These are phyloP conservation scores for Beris chalybata DNA, from an alignment of 2,888 invertebrate genomes.

Conservation along the genomic window DNA sequence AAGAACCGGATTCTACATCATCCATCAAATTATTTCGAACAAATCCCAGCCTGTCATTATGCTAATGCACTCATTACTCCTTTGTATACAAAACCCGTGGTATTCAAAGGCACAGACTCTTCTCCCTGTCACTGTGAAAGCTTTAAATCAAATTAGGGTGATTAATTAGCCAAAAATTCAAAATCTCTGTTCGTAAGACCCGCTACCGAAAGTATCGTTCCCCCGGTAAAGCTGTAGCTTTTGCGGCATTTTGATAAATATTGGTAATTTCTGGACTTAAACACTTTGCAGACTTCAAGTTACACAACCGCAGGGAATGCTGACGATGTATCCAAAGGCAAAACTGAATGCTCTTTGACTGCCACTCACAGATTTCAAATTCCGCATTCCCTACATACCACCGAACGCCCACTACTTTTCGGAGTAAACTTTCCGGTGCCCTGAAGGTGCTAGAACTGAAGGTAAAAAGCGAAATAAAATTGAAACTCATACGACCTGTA, in stretches of 20 bases:
- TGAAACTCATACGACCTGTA: too few species aligned
- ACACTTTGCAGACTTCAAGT: not conserved
- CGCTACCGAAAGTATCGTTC: too few species aligned
- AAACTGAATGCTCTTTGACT: not conserved
- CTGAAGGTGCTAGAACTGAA: not conserved
- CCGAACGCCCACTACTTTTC: not conserved
- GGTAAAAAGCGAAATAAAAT: too few species aligned
- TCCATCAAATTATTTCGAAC: too few species aligned
- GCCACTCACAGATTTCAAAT: not conserved
- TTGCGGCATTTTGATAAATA: too few species aligned
- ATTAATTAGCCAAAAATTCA: slow-evolving; percentile 11
- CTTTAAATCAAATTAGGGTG: slow-evolving; percentile 14
- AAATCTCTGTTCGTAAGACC: not conserved
- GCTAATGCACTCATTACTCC: too few species aligned
- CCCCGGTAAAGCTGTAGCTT: too few species aligned
- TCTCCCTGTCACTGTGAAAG: not conserved
- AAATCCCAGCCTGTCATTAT: too few species aligned
- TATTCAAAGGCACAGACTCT: not conserved
- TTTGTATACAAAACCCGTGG: too few species aligned
- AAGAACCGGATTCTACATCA: too few species aligned
- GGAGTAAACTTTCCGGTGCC: not conserved
- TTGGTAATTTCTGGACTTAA: too few species aligned
- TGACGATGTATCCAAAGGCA: not conserved
- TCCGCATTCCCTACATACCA: not conserved
- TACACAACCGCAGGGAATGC: not conserved